Evolutionary conservation across 2,888 invertebrate species (phyloP).

Genomic region (Cremastinae sp.): DNA sequence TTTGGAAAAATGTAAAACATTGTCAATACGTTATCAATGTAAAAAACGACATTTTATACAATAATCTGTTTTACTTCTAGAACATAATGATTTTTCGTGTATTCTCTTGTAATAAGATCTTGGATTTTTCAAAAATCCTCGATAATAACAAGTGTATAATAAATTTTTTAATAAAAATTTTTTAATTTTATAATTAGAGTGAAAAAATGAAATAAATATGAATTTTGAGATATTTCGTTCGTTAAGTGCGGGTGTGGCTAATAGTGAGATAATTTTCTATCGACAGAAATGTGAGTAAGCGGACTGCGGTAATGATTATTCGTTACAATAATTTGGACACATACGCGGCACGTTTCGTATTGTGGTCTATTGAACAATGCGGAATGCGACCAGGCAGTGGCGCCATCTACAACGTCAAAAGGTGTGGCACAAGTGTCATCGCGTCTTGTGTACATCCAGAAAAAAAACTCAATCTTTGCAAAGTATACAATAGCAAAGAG

Average conservation of each 20-base stretch:
- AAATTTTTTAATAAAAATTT: background rate
- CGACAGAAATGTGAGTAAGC: background rate
- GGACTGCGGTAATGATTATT: too few species aligned
- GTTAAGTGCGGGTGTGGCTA: too few species aligned
- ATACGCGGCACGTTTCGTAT: constrained; percentile 26
- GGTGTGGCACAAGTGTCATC: constrained; percentile 65
- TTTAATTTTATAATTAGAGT: too few species aligned
- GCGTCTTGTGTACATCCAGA: constrained; percentile 29
- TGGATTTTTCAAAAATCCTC: background rate
- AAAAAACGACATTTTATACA: constrained; percentile 11
- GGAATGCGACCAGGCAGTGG: constrained; percentile 29
- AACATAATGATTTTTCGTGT: constrained; percentile 29
- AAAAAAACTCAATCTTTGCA: constrained; percentile 25
- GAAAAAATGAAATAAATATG: constrained; percentile 11
- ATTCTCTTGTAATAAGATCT: constrained; percentile 31
- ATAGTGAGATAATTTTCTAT: too few species aligned
- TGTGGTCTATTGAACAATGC: background rate
- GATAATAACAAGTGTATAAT: background rate
- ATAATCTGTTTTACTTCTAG: constrained; percentile 14
- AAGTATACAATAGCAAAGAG: background rate
- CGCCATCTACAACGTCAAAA: constrained; percentile 58
- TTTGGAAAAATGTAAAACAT: too few species aligned
- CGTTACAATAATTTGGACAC: constrained; percentile 28
- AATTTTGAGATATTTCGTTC: constrained; percentile 28
- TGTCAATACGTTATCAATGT: too few species aligned